phyloP scores from a whole-genome alignment of 1,140 invertebrate genomes.

The Bursaphelenchus mucronatus region DNA sequence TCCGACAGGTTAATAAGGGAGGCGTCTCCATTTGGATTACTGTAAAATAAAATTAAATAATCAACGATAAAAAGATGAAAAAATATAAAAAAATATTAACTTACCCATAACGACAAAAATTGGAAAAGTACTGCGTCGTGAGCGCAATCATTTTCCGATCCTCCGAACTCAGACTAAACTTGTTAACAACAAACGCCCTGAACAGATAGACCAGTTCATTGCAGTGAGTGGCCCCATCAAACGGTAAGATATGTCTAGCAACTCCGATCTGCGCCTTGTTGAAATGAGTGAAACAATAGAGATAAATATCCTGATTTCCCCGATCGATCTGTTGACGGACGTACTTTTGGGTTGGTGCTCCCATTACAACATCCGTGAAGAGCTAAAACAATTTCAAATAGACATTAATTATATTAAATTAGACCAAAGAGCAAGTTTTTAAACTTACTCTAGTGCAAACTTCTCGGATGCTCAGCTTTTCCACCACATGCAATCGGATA shows the following conservation, averaged over 20 bases:
- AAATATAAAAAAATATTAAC: neutral
- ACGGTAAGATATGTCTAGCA: constrained; percentile 17
- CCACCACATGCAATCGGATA: neutral
- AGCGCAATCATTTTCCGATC: constrained; percentile 23
- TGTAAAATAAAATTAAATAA: constrained; percentile 12
- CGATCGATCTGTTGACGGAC: neutral
- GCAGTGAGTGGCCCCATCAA: constrained; percentile 27
- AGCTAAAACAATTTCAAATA: constrained; percentile 24
- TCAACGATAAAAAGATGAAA: neutral
- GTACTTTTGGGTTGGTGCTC: constrained; percentile 5
- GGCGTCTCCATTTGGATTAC: constrained; percentile 23
- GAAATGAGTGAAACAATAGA: constrained; percentile 29
- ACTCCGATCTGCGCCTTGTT: constrained; percentile 20
- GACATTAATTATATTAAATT: neutral
- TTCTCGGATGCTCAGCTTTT: neutral
- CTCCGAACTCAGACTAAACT: constrained; percentile 28
- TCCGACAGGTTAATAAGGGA: neutral
- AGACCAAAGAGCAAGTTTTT: neutral
- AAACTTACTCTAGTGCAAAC: neutral
- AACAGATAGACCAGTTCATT: constrained; percentile 25
- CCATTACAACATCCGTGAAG: constrained; percentile 21
- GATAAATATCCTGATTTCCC: constrained; percentile 22
- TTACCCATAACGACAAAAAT: constrained; percentile 27
- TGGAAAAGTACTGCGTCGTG: constrained; percentile 19
- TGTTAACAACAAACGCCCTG: constrained; percentile 18